phyloP scores from a whole-genome alignment of 2,888 invertebrate species.

The Heliconius aoede region DNA sequence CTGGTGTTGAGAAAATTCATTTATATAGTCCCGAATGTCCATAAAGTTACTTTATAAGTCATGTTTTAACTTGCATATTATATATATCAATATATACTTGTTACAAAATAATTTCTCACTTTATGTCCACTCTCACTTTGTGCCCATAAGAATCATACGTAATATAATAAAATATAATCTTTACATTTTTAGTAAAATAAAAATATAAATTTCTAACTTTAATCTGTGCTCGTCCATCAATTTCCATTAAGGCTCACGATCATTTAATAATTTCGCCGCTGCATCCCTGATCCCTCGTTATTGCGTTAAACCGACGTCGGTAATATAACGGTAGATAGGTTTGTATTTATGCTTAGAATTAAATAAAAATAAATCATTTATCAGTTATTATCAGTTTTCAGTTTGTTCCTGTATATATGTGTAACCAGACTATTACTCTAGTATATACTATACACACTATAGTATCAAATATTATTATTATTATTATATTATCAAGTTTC shows the following conservation, averaged over 20 bases:
- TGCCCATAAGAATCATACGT: not conserved
- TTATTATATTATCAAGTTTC: too few relatives aligned
- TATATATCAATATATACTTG: too few relatives aligned
- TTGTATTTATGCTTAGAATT: too few relatives aligned
- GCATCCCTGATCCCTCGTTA: conserved; percentile 2
- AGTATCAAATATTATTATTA: too few relatives aligned
- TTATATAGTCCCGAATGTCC: too few relatives aligned
- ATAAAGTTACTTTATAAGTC: too few relatives aligned
- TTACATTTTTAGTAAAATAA: not conserved
- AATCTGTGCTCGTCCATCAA: not conserved
- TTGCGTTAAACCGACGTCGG: conserved; percentile 1
- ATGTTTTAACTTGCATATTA: not conserved
- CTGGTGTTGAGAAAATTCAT: too few relatives aligned
- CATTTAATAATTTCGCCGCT: not conserved
- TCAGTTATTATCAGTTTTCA: too few relatives aligned
- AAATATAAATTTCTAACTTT: not conserved
- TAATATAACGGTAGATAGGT: not conserved
- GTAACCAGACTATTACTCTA: too few relatives aligned
- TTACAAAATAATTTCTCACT: not conserved
- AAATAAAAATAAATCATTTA: too few relatives aligned
- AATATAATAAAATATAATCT: not conserved
- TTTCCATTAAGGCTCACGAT: conserved; percentile 14
- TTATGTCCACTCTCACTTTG: not conserved
- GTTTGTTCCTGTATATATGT: too few relatives aligned
- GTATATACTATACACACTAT: too few relatives aligned